Evolutionary conservation across 2,113 vertebrate genomes (phyloP), one percentile per base, ranked within the genome.

Genomic region (Herpetotheres cachinnans): DNA sequence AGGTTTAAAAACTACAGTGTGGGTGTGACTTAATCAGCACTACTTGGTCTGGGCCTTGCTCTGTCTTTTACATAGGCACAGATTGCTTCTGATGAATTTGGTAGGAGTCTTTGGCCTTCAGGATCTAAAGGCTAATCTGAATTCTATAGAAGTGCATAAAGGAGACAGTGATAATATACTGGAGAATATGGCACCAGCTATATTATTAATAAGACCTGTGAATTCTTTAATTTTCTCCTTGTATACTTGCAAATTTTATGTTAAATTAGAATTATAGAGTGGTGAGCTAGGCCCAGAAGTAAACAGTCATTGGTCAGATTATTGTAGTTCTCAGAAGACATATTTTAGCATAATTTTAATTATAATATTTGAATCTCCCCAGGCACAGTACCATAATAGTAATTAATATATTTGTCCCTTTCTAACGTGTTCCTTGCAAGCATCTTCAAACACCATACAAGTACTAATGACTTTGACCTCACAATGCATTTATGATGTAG

Each of bases 401-500:
- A 96, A 81, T 93, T 92, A 86, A 86, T 89, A 49, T 25, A 89
- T 76, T 89, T 93, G 59, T n/a, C 21, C 52, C 40, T 83, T 86
- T 83, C 36, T 59, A 71, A 72, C 62, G 25, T 56, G 25, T 77
- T 93, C 34, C 19, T 58, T 67, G 46, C n/a, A 86, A 67, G 52
- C n/a, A 86, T 73, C 50, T 92, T 94, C 69, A 89, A 86, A 81
- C 14, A 52, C 9, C 15, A n/a, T 17, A 25, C 18, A 86, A 86
- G 10, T 55, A 88, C 63, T 89, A 86, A 86, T 86, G 76, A 83
- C 38, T 93, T 76, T 9, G 27, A 90, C 90, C 50, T 97, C 52
- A 71, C 24, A 63, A 38, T 62, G 38, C 2, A 1, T 87, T 87
- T 78, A 38, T 55, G 61, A 82, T 89, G 55, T 49, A 89, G 50